These are phyloP conservation scores for Leptocoma aspasia DNA, from an alignment of 2,113 vertebrate species.

Conservation along the genomic window DNA sequence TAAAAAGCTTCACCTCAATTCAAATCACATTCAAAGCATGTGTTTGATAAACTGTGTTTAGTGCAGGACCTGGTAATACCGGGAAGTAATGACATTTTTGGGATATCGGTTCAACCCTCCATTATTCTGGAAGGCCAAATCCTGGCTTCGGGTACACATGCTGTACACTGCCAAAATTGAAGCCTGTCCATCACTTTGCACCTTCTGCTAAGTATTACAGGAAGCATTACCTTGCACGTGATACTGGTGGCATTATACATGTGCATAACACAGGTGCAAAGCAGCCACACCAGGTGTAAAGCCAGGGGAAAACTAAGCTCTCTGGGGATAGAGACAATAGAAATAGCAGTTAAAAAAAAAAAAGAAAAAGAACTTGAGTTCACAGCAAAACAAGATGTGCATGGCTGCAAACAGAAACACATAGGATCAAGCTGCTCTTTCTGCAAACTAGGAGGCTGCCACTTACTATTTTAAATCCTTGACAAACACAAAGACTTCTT, in stretches of 20 bases:
- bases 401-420: not conserved
- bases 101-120: not conserved
- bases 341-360: not conserved
- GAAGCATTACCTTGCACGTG: accelerated
- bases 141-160: not conserved
- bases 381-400: not conserved
- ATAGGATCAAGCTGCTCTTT: not conserved
- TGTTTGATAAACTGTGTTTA: not conserved
- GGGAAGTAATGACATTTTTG: not conserved
- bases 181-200: accelerated
- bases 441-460: not conserved
- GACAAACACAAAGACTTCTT: conserved; percentile 57
- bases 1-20: not conserved
- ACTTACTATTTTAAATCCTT: conserved; percentile 53
- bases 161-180: not conserved
- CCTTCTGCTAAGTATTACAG: not conserved
- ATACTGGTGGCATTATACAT: not conserved
- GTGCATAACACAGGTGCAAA: not conserved
- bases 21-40: not conserved
- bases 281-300: not conserved
- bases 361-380: not conserved
- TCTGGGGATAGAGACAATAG: not conserved
- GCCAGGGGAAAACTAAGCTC: not conserved
- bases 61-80: not conserved
- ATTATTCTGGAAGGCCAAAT: not conserved